Evolutionary conservation across 2,113 vertebrate genomes (phyloP), one percentile per base, ranked within the genome.

Genomic region (Setophaga coronata): DNA sequence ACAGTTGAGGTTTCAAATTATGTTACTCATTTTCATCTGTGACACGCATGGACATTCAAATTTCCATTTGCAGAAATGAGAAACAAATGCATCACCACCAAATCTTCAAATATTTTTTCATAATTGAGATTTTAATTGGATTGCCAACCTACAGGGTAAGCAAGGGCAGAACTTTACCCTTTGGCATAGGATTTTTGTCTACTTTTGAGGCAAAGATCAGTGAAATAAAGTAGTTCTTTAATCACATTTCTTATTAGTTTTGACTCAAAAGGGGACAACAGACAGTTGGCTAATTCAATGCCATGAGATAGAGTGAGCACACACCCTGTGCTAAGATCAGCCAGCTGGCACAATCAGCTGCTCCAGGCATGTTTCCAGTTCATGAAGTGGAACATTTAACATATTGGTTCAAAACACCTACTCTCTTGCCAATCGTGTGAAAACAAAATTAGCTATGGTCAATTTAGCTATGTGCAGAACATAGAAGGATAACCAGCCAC

Each of bases 321-420:
- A 96, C 79, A 73, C 57, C 94, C 80, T 23, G 1, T 43, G 17
- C 61, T 93, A 83, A 93, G 82, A 95, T 89, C 77, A 96, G 94
- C 94, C 97, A 98, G 92, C 71, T 97, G 97, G 96, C 94, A 93
- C 57, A 18, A 56, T 66, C 81, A 53, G 42, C 78, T 93, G 14
- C 5, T n/a, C 70, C 43, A 94, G 96, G 95, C 95, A 85, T 14
- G 23, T 62, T 87, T 95, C 96, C 96, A 91, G 16, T 70, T 95
- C 57, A 93, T 90, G 93, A 94, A 95, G 58, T 76, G 62, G 62
- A 94, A 94, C 40, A 64, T 89, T 93, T 94, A 85, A 94, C 23
- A 20, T 91, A 62, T 82, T 93, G 71, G n/a, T 96, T 92, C 93
- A 95, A 91, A 97, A 94, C 56, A 89, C 36, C 82, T 60, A 71